phyloP scores from a whole-genome alignment of 2,888 invertebrate genomes.

The Lacanobia oleracea region DNA sequence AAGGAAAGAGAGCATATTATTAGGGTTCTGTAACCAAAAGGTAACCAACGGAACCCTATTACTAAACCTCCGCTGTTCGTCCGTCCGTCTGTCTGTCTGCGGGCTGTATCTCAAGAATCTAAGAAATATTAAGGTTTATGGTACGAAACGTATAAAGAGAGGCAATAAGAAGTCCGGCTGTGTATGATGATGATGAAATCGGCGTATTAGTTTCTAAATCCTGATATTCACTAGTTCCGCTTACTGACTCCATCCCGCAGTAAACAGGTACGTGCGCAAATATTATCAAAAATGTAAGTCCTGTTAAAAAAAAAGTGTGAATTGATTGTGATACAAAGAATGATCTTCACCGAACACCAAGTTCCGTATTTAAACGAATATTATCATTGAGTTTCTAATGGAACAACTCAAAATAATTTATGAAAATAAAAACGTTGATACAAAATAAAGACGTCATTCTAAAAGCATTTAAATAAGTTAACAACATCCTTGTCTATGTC shows the following conservation, averaged over 20 bases:
- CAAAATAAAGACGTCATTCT: neutral
- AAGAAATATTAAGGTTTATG: too few relatives aligned
- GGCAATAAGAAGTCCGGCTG: neutral
- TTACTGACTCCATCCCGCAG: neutral
- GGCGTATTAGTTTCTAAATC: neutral
- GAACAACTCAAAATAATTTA: slow-evolving; percentile 33
- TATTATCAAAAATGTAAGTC: slow-evolving; percentile 30
- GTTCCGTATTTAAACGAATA: slow-evolving; percentile 53
- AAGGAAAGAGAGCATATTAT: too few relatives aligned
- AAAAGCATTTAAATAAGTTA: neutral
- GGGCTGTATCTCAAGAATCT: too few relatives aligned
- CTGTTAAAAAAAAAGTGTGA: slow-evolving; percentile 42
- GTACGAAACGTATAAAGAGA: too few relatives aligned
- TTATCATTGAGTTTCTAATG: slow-evolving; percentile 54
- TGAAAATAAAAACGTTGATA: slow-evolving; percentile 9
- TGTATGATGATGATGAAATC: neutral
- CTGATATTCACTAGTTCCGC: neutral
- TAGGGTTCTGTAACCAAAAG: too few relatives aligned
- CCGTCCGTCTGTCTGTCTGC: too few relatives aligned
- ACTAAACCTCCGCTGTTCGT: too few relatives aligned
- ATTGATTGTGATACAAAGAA: slow-evolving; percentile 43
- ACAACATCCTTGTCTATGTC: neutral
- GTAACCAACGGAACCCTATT: too few relatives aligned
- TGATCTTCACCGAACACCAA: slow-evolving; percentile 26
- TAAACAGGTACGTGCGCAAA: slow-evolving; percentile 32